Evolutionary conservation across 2,888 invertebrate genomes (phyloP).

Genomic region (Bursaphelenchus okinawaensis): DNA sequence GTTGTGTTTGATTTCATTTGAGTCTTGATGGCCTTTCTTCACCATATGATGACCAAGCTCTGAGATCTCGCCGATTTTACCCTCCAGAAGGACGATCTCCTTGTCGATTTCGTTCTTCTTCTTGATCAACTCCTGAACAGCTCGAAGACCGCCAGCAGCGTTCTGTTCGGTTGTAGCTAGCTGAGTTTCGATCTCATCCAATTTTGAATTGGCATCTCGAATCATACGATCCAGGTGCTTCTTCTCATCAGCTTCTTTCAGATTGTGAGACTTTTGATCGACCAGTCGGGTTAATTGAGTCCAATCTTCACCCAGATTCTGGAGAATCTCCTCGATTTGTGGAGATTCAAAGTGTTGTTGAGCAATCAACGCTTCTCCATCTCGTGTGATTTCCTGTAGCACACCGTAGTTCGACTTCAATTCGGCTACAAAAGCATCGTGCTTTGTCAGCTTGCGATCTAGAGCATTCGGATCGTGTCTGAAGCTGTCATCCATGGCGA

Average conservation of each 20-base stretch:
- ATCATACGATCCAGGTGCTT: slow-evolving; percentile 66
- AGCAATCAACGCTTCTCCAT: slow-evolving; percentile 70
- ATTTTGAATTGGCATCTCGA: slow-evolving; percentile 79
- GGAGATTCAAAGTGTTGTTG: slow-evolving; percentile 69
- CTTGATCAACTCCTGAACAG: slow-evolving; percentile 81
- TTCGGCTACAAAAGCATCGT: slow-evolving; percentile 62
- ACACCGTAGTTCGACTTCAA: slow-evolving; percentile 60
- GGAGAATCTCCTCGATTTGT: slow-evolving; percentile 68
- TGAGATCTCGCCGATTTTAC: slow-evolving; percentile 71
- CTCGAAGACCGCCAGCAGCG: slow-evolving; percentile 73
- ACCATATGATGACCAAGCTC: slow-evolving; percentile 73
- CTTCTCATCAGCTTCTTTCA: slow-evolving; percentile 44
- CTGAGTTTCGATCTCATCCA: slow-evolving; percentile 76
- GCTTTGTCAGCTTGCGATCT: slow-evolving; percentile 61
- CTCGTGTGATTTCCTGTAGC: slow-evolving; percentile 60
- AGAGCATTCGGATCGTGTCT: slow-evolving; percentile 55
- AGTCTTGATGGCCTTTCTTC: slow-evolving; percentile 88
- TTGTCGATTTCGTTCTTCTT: slow-evolving; percentile 67
- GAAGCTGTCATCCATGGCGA: slow-evolving; percentile 86
- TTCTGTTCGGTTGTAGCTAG: slow-evolving; percentile 70
- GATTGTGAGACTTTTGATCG: slow-evolving; percentile 59
- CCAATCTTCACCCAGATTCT: slow-evolving; percentile 74
- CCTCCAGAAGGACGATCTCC: slow-evolving; percentile 78
- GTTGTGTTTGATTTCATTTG: slow-evolving; percentile 74
- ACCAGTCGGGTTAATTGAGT: slow-evolving; percentile 70